phyloP scores from a whole-genome alignment of 2,888 invertebrate genomes.

The Drosophila siamana region DNA sequence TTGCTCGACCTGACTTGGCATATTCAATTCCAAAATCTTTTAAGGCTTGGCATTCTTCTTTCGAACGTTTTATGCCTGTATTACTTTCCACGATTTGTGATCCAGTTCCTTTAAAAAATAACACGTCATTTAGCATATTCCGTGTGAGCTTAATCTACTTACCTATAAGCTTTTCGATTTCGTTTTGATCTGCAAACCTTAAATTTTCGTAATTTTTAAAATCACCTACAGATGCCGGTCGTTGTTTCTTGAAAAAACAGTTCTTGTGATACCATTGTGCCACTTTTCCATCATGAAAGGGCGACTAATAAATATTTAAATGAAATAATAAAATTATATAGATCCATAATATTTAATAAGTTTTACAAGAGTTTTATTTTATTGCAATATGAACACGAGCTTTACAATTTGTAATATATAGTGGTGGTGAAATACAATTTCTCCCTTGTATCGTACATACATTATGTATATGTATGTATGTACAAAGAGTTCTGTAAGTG shows the following conservation, averaged over 20 bases:
- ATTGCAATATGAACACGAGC: too few relatives aligned
- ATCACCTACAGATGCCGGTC: constrained; percentile 90
- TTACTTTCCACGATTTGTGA: constrained; percentile 36
- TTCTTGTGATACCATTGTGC: constrained; percentile 95
- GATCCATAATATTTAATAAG: neutral
- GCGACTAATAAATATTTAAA: constrained; percentile 88
- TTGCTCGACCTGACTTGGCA: constrained; percentile 93
- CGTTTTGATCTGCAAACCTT: constrained; percentile 93
- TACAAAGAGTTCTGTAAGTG: too few relatives aligned
- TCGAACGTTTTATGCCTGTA: constrained; percentile 85
- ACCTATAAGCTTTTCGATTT: constrained; percentile 90
- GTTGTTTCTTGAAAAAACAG: constrained; percentile 94
- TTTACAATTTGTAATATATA: too few relatives aligned
- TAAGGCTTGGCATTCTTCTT: constrained; percentile 83
- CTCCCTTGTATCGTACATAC: too few relatives aligned
- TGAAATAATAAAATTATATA: too few relatives aligned
- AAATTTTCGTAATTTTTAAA: constrained; percentile 93
- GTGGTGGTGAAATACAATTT: constrained; percentile 1
- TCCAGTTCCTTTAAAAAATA: constrained; percentile 50
- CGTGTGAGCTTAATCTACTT: constrained; percentile 62
- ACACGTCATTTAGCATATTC: neutral
- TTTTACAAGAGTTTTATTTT: too few relatives aligned
- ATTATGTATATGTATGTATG: too few relatives aligned
- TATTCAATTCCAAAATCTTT: constrained; percentile 93
- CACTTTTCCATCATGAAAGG: constrained; percentile 93